A percentile compares a stretch with the other conserved stretches of the same genome.
These are phyloP conservation scores for Geopemphigus sp. DNA, from an alignment of 1,140 invertebrate genomes.

Conservation along the genomic window DNA sequence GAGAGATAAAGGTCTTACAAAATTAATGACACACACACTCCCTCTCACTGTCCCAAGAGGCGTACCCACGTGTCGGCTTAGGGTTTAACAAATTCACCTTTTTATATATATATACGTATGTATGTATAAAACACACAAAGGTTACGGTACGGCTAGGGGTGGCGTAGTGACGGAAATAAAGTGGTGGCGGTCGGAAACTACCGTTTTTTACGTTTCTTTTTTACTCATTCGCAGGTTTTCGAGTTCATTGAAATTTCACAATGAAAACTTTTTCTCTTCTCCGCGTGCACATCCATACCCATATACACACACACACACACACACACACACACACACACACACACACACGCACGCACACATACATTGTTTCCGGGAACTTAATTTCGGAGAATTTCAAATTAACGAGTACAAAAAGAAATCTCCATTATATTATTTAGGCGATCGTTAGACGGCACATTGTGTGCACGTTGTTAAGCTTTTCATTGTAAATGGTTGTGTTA, in stretches of 20 bases:
- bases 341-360: neutral
- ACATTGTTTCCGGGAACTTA: neutral
- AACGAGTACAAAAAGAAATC: neutral
- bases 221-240: neutral
- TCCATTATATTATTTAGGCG: neutral
- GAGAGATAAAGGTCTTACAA: conserved; percentile 16
- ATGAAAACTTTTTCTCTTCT: neutral
- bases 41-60: neutral
- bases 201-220: neutral
- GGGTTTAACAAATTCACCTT: conserved; percentile 3
- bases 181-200: neutral
- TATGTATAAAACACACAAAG: too few relatives aligned
- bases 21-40: conserved; percentile 12
- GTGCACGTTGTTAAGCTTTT: neutral
- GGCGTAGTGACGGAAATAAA: neutral
- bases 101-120: neutral
- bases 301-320: too few relatives aligned
- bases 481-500: neutral
- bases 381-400: conserved; percentile 1
- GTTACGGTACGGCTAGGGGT: neutral
- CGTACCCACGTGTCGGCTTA: conserved; percentile 1
- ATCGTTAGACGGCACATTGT: neutral
- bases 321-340: too few relatives aligned
- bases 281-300: neutral
- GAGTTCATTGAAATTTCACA: conserved; percentile 25